Percentiles rank a stretch among this genome's conserved stretches.
Conservation (phyloP, 2,113 vertebrate species). For the Pseudorectes ferrugineus region DNA sequence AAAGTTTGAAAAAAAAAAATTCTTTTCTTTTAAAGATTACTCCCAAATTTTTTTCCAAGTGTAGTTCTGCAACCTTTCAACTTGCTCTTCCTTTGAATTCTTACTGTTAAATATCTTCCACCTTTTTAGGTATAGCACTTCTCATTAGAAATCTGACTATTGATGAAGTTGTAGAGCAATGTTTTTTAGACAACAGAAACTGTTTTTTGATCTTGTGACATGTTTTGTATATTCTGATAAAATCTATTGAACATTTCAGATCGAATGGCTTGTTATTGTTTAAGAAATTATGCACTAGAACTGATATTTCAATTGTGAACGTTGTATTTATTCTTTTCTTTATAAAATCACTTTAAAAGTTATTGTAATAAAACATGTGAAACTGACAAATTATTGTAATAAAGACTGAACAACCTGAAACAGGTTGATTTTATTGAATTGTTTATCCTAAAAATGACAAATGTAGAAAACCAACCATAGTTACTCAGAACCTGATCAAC, state of each 20-base stretch:
- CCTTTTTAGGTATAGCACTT: background rate
- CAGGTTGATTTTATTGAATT: background rate
- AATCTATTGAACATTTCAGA: background rate
- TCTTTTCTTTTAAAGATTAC: background rate
- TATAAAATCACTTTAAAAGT: background rate
- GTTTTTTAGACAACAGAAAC: background rate
- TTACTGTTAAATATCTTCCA: background rate
- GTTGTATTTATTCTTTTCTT: background rate
- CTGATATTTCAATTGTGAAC: background rate
- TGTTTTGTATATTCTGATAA: background rate
- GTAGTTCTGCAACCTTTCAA: background rate
- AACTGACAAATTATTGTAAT: background rate
- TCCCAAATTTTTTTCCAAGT: background rate
- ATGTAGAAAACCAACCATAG: background rate
- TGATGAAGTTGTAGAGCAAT: background rate
- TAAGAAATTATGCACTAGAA: background rate
- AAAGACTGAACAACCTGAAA: background rate
- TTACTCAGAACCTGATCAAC: background rate
- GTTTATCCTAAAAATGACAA: background rate
- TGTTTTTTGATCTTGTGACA: background rate
- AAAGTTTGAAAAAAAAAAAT: background rate
- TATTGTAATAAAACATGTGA: background rate
- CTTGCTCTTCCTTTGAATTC: background rate
- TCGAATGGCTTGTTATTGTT: background rate
- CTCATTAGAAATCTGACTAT: background rate